These are phyloP conservation scores for Drosophila rellima DNA, from an alignment of 2,888 invertebrate species.

Conservation along the genomic window DNA sequence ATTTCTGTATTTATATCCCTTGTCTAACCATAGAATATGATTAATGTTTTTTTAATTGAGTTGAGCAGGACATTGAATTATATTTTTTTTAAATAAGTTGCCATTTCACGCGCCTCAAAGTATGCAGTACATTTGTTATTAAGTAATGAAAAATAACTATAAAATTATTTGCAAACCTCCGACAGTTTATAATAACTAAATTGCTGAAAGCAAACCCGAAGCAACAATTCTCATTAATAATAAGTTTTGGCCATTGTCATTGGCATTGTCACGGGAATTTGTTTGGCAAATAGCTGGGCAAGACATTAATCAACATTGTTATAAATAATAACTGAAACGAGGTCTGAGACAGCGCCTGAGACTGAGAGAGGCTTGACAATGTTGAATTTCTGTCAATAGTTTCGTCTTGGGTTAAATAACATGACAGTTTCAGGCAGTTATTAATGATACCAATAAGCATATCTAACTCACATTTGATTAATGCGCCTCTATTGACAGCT, in stretches of 20 bases:
- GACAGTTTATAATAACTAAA: slow-evolving; percentile 1
- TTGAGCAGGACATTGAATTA: neutral
- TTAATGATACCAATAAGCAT: slow-evolving; percentile 56
- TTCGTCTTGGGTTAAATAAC: slow-evolving; percentile 55
- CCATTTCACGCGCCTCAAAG: neutral
- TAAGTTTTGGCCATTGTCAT: slow-evolving; percentile 13
- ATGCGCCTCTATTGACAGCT: slow-evolving; percentile 22
- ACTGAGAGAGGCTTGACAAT: no score
- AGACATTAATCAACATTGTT: slow-evolving; percentile 46
- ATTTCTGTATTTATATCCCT: neutral
- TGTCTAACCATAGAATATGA: slow-evolving; percentile 24
- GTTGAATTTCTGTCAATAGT: slow-evolving; percentile 55
- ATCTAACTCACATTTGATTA: slow-evolving; percentile 50
- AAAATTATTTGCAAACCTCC: no score
- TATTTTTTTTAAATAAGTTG: no score
- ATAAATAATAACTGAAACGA: slow-evolving; percentile 12
- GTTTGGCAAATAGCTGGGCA: slow-evolving; percentile 3
- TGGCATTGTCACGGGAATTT: neutral
- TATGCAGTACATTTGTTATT: no score
- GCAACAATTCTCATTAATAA: slow-evolving; percentile 43
- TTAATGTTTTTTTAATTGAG: slow-evolving; percentile 17
- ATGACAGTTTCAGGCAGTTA: slow-evolving; percentile 58
- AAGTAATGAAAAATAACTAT: no score
- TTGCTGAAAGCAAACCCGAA: slow-evolving; percentile 1
- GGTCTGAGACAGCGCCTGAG: no score